Conservation (phyloP, 1,140 invertebrate genomes). For the Caenorhabditis elegans region DNA sequence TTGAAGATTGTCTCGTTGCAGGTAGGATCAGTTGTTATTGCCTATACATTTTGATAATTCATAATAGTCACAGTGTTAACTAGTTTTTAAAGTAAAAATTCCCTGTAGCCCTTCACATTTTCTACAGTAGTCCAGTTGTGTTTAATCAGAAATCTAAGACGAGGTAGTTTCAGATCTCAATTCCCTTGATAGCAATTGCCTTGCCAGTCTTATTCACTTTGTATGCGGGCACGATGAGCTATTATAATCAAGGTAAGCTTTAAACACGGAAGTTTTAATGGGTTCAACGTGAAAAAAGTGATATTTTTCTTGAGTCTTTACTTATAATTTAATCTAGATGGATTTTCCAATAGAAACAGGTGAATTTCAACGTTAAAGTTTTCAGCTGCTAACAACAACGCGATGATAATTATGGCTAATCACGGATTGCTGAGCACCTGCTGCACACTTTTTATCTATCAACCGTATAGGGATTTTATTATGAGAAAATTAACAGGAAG, state of each 20-base stretch:
- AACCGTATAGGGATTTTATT: background rate
- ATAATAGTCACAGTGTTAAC: no score
- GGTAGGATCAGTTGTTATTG: no score
- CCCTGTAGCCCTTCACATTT: no score
- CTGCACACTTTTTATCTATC: background rate
- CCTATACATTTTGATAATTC: no score
- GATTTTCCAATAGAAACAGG: background rate
- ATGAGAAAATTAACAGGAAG: background rate
- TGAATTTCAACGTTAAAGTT: background rate
- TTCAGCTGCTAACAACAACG: background rate
- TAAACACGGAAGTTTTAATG: no score
- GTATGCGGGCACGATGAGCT: background rate
- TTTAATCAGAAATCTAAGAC: no score
- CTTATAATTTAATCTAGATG: no score
- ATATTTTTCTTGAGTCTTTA: no score
- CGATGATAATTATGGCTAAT: background rate
- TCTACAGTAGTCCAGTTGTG: no score
- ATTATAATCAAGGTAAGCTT: constrained; percentile 10
- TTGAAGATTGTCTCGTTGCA: background rate
- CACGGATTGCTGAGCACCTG: background rate
- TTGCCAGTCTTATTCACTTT: background rate
- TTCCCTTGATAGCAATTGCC: background rate
- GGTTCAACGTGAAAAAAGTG: no score
- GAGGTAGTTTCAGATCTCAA: background rate
- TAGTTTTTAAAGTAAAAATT: no score